Base-by-base conservation (phyloP, 2,888 invertebrate species). In the Caenorhabditis afra region DNA sequence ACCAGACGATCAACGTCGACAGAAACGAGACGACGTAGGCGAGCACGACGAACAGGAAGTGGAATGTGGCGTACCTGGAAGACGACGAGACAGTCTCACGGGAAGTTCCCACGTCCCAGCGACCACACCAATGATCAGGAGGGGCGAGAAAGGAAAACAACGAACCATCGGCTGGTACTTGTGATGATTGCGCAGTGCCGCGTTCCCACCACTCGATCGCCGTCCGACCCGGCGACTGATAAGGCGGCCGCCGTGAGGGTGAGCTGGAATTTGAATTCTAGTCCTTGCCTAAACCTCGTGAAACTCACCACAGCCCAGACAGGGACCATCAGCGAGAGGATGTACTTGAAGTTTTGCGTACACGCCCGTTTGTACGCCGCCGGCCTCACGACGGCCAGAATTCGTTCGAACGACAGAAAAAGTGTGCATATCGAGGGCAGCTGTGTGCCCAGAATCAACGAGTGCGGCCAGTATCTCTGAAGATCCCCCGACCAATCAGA, bases 101-200 rank as follows among this genome's bases (percentile, higher is more conserved):
- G 14, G 29, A 0, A 10, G 23, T 16, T 49, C 3, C 29, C 7
- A 5, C 29, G 3, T 29, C 29, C 7, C 29, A 3, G 3, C 29
- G 4, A 5, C 29, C 29, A 3, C 29, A 29, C 29, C 29, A 29
- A 29, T 29, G 7, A 29, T 29, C 29, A 29, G n/a, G n/a, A n/a
- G n/a, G n/a, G n/a, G n/a, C n/a, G n/a, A n/a, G n/a, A n/a, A n/a
- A n/a, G n/a, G n/a, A n/a, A 3, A 29, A 29, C 3, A 29, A 29
- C 29, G 7, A 29, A 82, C 82, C 81, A 81, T 50, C 61, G 64
- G 18, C 79, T 77, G n/a, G 87, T 87, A 14, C 85, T 85, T 4
- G 82, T 81, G 16, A 86, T 87, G 66, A 87, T 87, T n/a, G 87
- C 85, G 47, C 87, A 87, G 59, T 85, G 85, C 23, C 80, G 79